These are phyloP conservation scores for Agrilus cyanescens DNA, from an alignment of 2,888 invertebrate genomes.

Conservation along the genomic window DNA sequence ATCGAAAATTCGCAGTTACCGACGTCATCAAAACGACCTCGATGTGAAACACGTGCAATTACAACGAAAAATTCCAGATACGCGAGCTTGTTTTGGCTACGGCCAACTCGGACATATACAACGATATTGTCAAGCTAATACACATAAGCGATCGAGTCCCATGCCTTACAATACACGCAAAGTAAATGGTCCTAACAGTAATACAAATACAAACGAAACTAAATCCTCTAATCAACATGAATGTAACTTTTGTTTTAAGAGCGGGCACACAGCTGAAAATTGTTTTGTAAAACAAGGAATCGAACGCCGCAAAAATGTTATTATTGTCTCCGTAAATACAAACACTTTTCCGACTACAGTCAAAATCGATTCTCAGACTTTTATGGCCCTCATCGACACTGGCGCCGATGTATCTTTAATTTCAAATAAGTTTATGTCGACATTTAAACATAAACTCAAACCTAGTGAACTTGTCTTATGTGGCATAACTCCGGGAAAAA, in stretches of 20 bases:
- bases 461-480: neutral
- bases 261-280: constrained; percentile 9
- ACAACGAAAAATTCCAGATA: neutral
- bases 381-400: constrained; percentile 8
- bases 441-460: constrained; percentile 2
- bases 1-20: neutral
- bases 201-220: too few species aligned
- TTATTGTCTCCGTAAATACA: too few species aligned
- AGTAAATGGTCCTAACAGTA: too few species aligned
- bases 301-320: constrained; percentile 1
- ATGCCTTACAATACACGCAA: too few species aligned
- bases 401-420: constrained; percentile 10
- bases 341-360: too few species aligned
- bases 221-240: neutral
- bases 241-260: constrained; percentile 11
- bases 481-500: neutral
- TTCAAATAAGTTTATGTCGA: constrained; percentile 4
- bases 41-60: neutral
- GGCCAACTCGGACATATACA: constrained; percentile 11
- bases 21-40: neutral
- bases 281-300: constrained; percentile 11
- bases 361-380: constrained; percentile 2
- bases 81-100: constrained; percentile 6
- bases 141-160: too few species aligned
- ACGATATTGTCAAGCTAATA: constrained; percentile 5